phyloP scores from a whole-genome alignment of 2,797 vertebrate genomes.

The Falco biarmicus region DNA sequence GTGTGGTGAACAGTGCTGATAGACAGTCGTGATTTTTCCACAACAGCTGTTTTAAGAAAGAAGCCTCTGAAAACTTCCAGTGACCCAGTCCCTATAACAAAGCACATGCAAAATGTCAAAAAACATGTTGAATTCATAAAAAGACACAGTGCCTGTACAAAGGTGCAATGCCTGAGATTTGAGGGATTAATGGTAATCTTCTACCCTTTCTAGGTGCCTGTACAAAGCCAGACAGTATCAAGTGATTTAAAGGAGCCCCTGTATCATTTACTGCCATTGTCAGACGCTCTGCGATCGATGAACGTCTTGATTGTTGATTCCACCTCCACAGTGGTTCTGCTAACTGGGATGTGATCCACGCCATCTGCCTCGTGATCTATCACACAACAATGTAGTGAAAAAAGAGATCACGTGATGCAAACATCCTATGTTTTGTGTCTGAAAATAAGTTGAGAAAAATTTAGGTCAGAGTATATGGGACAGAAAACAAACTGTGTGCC shows the following conservation, averaged over 20 bases:
- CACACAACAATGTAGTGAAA: background rate
- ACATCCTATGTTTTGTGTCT: background rate
- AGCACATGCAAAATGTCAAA: background rate
- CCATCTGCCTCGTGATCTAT: fast-evolving
- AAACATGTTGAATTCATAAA: background rate
- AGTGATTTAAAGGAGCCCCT: background rate
- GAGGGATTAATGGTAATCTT: background rate
- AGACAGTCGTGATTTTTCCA: background rate
- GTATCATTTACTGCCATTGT: fast-evolving
- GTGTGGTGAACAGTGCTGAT: background rate
- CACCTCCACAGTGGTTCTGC: background rate
- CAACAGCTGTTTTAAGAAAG: background rate
- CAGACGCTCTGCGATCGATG: background rate
- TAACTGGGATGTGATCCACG: background rate
- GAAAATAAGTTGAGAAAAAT: background rate
- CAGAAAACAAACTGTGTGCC: background rate
- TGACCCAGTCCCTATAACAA: background rate
- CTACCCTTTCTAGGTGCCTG: background rate
- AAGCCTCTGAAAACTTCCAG: background rate
- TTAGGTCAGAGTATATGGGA: background rate
- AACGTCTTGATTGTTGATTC: background rate
- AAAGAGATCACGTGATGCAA: background rate
- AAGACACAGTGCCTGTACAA: background rate
- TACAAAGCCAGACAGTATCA: background rate
- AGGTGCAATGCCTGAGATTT: background rate